Conservation (phyloP, 1,140 invertebrate species). For the Centruroides vittatus region DNA sequence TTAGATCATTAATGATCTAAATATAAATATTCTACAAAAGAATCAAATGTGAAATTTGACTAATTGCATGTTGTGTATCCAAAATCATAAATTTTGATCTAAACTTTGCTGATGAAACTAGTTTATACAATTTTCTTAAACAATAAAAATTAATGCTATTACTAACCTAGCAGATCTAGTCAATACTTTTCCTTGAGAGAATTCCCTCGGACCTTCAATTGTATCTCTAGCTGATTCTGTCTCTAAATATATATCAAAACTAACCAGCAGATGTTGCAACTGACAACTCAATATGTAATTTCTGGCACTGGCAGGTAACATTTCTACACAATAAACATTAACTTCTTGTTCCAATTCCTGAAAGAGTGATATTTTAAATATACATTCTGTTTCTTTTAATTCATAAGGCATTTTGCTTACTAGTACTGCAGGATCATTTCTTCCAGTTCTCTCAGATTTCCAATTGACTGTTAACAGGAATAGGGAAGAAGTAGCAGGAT, state of each 20-base stretch:
- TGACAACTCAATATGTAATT: constrained; percentile 50
- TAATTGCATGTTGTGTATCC: too few relatives aligned
- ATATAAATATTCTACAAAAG: too few relatives aligned
- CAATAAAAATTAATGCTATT: background rate
- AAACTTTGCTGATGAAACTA: background rate
- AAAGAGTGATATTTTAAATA: constrained; percentile 1
- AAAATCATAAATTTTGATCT: too few relatives aligned
- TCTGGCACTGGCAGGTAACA: constrained; percentile 24
- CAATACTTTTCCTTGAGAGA: constrained; percentile 63
- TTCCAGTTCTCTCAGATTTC: constrained; percentile 47
- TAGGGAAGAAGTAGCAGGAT: constrained; percentile 57
- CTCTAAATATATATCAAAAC: constrained; percentile 75
- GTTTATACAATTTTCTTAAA: background rate
- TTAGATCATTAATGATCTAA: too few relatives aligned
- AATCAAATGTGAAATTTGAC: too few relatives aligned
- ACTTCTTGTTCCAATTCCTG: constrained; percentile 13
- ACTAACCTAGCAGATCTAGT: constrained; percentile 44
- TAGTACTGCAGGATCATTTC: constrained; percentile 50
- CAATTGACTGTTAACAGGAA: constrained; percentile 49
- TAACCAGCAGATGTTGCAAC: constrained; percentile 58
- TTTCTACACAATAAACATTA: constrained; percentile 8
- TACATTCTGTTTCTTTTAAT: constrained; percentile 1
- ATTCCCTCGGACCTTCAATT: constrained; percentile 42
- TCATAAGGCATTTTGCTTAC: constrained; percentile 26
- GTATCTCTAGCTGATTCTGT: constrained; percentile 37